Percentiles rank a stretch among this genome's conserved stretches.
phyloP scores from a whole-genome alignment of 2,888 invertebrate species.

The Physocephala rufipes region DNA sequence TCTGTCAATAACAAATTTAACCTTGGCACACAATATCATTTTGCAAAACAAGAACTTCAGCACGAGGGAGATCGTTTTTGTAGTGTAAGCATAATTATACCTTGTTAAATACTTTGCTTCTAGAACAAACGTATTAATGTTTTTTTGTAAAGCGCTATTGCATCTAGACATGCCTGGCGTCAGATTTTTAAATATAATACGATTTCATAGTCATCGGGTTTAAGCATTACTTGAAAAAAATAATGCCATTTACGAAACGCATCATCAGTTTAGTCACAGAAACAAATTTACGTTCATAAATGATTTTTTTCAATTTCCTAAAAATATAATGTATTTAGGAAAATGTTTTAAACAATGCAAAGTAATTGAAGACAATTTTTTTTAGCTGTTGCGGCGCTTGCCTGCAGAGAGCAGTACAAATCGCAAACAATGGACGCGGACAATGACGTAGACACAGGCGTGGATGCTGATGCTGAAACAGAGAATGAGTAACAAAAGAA shows the following conservation, averaged over 20 bases:
- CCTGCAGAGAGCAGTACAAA: conserved; percentile 17
- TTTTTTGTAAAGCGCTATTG: too few species aligned
- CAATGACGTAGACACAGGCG: neutral
- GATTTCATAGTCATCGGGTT: too few species aligned
- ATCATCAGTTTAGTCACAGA: conserved; percentile 7
- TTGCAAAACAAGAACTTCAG: conserved; percentile 36
- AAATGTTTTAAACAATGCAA: neutral
- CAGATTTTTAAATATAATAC: too few species aligned
- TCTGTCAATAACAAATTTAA: conserved; percentile 32
- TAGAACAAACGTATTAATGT: too few species aligned
- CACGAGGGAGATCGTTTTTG: too few species aligned
- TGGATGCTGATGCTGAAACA: neutral
- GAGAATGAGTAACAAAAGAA: conserved; percentile 23
- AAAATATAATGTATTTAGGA: neutral
- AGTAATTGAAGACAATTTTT: neutral
- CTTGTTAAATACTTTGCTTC: too few species aligned
- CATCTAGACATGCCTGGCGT: too few species aligned
- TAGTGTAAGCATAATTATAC: too few species aligned
- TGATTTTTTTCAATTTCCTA: neutral
- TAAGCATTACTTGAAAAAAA: too few species aligned
- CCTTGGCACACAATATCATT: conserved; percentile 36
- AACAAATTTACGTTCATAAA: neutral
- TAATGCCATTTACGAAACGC: neutral
- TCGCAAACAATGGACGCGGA: conserved; percentile 20
- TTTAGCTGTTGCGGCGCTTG: neutral